Percentiles rank a stretch among this genome's conserved stretches.
Conservation (phyloP, 2,113 vertebrate species). For the Bufo gargarizans region DNA sequence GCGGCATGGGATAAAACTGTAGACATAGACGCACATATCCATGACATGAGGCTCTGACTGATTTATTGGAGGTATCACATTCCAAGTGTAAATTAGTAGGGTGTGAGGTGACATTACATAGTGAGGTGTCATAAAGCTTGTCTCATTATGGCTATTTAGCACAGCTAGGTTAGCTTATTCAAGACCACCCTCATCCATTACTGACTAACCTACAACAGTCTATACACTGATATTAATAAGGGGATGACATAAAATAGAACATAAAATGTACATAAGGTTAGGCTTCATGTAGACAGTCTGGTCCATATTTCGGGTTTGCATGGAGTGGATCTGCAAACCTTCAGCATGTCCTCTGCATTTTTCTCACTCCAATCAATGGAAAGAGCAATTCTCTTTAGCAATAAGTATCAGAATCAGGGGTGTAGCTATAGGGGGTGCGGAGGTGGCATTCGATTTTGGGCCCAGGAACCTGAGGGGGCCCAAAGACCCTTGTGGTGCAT, state of each 20-base stretch:
- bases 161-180: not conserved
- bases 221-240: not conserved
- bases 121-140: not conserved
- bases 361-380: too few species aligned
- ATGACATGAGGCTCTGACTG: not conserved
- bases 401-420: too few species aligned
- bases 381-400: too few species aligned
- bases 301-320: too few species aligned
- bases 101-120: conserved; percentile 13
- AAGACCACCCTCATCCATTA: not conserved
- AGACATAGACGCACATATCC: not conserved
- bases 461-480: too few species aligned
- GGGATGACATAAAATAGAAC: not conserved
- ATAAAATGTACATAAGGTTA: too few species aligned
- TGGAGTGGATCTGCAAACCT: too few species aligned
- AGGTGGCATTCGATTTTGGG: too few species aligned
- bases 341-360: too few species aligned
- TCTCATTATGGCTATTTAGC: conserved; percentile 6
- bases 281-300: too few species aligned
- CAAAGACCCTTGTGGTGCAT: too few species aligned
- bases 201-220: not conserved
- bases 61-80: conserved; percentile 12
- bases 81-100: not conserved
- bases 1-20: not conserved
- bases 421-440: too few species aligned